Conservation (phyloP, 2,113 vertebrate genomes). For the Balaenoptera acutorostrata region DNA sequence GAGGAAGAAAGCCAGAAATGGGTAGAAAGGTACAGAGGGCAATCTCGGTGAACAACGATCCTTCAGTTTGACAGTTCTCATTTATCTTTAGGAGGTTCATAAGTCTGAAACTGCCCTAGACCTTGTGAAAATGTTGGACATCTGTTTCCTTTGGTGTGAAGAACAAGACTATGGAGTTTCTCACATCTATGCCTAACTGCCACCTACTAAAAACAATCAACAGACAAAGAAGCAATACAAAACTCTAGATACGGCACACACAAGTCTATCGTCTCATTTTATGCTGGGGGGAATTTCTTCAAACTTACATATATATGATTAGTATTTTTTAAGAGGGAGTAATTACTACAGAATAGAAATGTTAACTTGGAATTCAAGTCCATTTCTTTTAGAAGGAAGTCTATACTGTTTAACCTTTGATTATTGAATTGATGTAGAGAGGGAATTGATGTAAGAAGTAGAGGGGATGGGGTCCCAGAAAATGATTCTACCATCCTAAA, state of each 20-base stretch:
- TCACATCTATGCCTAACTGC: not conserved
- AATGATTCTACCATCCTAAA: not conserved
- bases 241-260: not conserved
- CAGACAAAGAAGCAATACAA: not conserved
- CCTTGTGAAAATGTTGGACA: constrained; percentile 23
- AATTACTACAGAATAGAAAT: constrained; percentile 25
- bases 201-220: not conserved
- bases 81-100: constrained; percentile 19
- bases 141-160: constrained; percentile 49
- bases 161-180: constrained; percentile 14
- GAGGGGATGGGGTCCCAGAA: not conserved
- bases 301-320: not conserved
- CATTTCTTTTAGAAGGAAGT: not conserved
- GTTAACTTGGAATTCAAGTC: not conserved
- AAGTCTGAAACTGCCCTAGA: not conserved
- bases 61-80: not conserved
- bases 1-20: not conserved
- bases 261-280: not conserved
- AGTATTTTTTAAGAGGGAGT: not conserved
- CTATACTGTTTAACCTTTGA: not conserved
- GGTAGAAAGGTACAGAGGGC: not conserved
- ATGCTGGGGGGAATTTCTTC: not conserved
- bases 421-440: not conserved
- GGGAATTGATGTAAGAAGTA: not conserved
- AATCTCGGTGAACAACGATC: not conserved